Evolutionary conservation across 2,113 vertebrate species (phyloP).

Genomic region (Probosciger aterrimus): DNA sequence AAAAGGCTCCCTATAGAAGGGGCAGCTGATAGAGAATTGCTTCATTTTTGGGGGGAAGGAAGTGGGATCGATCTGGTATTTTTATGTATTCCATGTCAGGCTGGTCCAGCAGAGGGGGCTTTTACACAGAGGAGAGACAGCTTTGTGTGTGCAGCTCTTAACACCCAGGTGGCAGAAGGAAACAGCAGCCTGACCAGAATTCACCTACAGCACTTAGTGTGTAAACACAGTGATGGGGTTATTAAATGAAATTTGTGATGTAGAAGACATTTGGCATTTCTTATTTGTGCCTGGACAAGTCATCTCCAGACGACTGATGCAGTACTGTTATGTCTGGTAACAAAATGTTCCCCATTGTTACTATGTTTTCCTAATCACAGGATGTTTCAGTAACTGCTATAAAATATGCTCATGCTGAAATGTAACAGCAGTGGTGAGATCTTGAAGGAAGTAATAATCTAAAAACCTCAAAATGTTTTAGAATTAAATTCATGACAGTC

Average conservation of each 20-base stretch:
- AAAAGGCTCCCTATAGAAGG: not conserved
- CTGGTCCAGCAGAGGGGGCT: constrained; percentile 24
- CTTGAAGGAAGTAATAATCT: not conserved
- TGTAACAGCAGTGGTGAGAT: not conserved
- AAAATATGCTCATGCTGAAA: not conserved
- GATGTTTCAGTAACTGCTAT: not conserved
- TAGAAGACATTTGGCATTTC: not conserved
- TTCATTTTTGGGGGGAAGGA: not conserved
- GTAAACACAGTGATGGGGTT: not conserved
- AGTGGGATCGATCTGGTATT: fast-evolving
- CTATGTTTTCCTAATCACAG: not conserved
- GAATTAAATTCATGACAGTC: not conserved
- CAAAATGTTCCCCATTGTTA: not conserved
- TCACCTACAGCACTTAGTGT: fast-evolving
- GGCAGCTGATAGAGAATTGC: not conserved
- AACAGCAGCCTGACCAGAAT: not conserved
- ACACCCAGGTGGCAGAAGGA: not conserved
- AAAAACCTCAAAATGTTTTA: not conserved
- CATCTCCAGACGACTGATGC: not conserved
- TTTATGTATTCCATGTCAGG: fast-evolving
- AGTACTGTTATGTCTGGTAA: not conserved
- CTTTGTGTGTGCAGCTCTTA: fast-evolving
- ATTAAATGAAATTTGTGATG: not conserved
- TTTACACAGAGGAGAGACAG: not conserved
- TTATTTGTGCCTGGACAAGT: not conserved